These are phyloP conservation scores for Salminus brasiliensis DNA, from an alignment of 2,113 vertebrate genomes.

Conservation along the genomic window DNA sequence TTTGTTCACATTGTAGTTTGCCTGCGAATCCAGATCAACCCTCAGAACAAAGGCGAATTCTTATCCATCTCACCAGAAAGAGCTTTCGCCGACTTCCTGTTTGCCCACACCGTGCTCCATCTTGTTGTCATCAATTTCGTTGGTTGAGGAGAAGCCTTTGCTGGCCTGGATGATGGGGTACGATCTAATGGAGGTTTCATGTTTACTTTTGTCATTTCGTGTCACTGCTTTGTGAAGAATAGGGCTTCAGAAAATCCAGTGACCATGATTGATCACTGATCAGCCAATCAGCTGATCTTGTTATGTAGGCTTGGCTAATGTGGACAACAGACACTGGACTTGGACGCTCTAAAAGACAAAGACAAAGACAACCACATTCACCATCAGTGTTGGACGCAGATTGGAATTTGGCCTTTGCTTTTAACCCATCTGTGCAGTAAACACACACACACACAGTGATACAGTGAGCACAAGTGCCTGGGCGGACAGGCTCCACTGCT, in stretches of 20 bases:
- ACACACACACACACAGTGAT: too few species aligned
- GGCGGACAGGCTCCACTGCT: too few species aligned
- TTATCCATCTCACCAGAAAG: slow-evolving; percentile 92
- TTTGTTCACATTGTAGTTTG: slow-evolving; percentile 78
- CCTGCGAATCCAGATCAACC: slow-evolving; percentile 97
- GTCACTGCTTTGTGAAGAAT: not conserved
- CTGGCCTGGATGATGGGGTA: not conserved
- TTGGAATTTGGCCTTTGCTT: too few species aligned
- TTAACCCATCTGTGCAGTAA: too few species aligned
- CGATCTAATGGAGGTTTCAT: not conserved
- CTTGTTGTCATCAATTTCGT: slow-evolving; percentile 97
- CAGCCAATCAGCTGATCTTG: too few species aligned
- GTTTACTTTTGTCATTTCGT: not conserved
- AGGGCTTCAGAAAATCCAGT: not conserved
- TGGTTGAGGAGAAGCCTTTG: slow-evolving; percentile 74
- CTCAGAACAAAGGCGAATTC: slow-evolving; percentile 95
- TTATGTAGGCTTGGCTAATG: too few species aligned
- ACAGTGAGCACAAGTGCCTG: too few species aligned
- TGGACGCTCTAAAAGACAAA: too few species aligned
- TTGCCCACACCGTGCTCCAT: slow-evolving; percentile 94
- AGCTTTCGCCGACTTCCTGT: slow-evolving; percentile 95
- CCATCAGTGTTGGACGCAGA: too few species aligned
- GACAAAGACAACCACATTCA: too few species aligned
- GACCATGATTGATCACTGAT: not conserved
- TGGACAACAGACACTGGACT: too few species aligned